phyloP scores from a whole-genome alignment of 2,797 vertebrate genomes.

The Threskiornis aethiopicus region DNA sequence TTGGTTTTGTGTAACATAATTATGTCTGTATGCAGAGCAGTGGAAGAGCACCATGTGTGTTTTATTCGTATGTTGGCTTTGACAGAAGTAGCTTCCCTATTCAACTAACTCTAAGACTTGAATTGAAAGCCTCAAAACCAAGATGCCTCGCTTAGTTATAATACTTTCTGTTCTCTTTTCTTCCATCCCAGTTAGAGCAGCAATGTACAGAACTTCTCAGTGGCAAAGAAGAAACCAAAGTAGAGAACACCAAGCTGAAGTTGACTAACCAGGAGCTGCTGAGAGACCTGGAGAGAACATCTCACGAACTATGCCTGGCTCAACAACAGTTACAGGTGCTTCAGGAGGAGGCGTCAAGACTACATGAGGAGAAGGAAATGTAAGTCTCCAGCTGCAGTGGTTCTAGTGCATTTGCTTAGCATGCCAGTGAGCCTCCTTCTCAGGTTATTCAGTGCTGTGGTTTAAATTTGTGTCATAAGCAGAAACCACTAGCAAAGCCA shows the following conservation, averaged over 20 bases:
- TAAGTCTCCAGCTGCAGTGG: slow-evolving; percentile 67
- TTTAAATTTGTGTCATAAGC: not conserved
- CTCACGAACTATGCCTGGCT: slow-evolving; percentile 78
- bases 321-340: slow-evolving; percentile 86
- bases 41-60: not conserved
- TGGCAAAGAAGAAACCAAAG: slow-evolving; percentile 85
- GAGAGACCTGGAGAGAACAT: slow-evolving; percentile 82
- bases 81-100: not conserved
- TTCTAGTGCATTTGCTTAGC: not conserved
- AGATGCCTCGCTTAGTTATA: not conserved
- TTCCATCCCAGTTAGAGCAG: slow-evolving; percentile 80
- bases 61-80: not conserved
- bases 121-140: not conserved
- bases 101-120: not conserved
- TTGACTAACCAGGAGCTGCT: slow-evolving; percentile 86
- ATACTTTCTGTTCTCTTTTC: not conserved
- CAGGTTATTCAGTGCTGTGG: not conserved
- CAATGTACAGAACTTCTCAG: slow-evolving; percentile 85
- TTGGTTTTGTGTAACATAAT: not conserved
- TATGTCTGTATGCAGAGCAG: not conserved
- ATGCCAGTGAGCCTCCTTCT: not conserved
- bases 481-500: not conserved
- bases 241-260: slow-evolving; percentile 89
- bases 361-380: slow-evolving; percentile 91
- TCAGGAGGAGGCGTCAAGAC: slow-evolving; percentile 80